Evolutionary conservation across 2,113 vertebrate species (phyloP).

Genomic region (Lasiurus cinereus): DNA sequence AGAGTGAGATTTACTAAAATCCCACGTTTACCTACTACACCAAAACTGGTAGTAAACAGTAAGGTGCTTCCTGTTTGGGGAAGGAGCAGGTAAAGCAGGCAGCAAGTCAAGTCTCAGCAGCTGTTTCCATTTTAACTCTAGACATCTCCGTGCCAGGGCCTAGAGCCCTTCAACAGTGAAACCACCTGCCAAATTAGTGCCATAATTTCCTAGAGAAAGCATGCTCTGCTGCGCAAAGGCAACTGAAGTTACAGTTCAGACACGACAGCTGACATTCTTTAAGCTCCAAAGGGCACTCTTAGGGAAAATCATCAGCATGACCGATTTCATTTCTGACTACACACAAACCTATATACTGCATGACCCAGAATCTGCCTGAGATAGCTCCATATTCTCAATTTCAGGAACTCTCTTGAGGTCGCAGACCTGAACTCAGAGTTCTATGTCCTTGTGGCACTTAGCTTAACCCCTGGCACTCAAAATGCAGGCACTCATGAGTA

Average conservation of each 20-base stretch:
- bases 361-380: not conserved
- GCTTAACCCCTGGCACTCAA: constrained; percentile 11
- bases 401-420: not conserved
- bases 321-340: not conserved
- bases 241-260: constrained; percentile 25
- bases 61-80: not conserved
- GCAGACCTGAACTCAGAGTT: not conserved
- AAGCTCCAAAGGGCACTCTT: not conserved
- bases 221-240: not conserved
- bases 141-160: constrained; percentile 7
- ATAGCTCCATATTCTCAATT: not conserved
- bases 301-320: not conserved
- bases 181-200: constrained; percentile 27
- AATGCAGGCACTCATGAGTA: not conserved
- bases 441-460: not conserved
- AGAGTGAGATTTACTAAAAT: constrained; percentile 3
- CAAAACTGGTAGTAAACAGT: not conserved
- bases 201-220: constrained; percentile 65
- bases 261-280: not conserved
- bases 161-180: constrained; percentile 21
- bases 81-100: constrained; percentile 7
- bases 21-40: not conserved
- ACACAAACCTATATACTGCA: not conserved
- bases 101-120: not conserved
- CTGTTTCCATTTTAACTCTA: not conserved